Evolutionary conservation across 2,797 vertebrate species (phyloP), one percentile per base, ranked within the genome.

Genomic region (Gymnoscopelus braueri): DNA sequence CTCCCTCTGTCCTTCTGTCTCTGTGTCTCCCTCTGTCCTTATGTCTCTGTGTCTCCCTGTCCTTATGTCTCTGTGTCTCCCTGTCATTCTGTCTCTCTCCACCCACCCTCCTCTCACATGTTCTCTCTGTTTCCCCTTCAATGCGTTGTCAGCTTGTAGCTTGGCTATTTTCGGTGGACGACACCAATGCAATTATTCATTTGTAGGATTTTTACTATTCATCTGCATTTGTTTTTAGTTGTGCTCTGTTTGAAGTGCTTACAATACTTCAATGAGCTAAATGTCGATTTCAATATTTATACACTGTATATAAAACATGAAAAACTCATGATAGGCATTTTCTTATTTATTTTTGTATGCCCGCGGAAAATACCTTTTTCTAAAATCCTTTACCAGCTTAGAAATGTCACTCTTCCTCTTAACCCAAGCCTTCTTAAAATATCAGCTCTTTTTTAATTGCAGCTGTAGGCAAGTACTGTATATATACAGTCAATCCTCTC

Each of bases 361-460:
- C 50, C 9, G 8, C 50, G 5, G 50, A 13, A 51, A 13, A 51
- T 15, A 51, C 50, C 50, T 59, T 67, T 75, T 73, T 65, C 48
- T 39, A 57, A 61, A 72, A 69, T 70, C 49, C 65, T 74, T 63
- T 73, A 57, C 72, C 68, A 74, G 69, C 74, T 81, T 80, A 83
- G 82, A 82, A 69, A 71, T 82, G 83, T 69, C 82, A 76, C 65
- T 80, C 74, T 75, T 79, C 75, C 66, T 76, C 80, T 80, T 63
- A 75, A 77, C 67, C 72, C 78, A 80, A 86, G 83, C 82, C 80
- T 67, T 80, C 79, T 80, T 81, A 79, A 87, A 88, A 83, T 85
- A 79, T 81, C 70, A 69, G 75, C 72, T 68, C 75, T 80, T 84
- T 83, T 88, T 84, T 85, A 88, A 91, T 92, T 85, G 87, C 81